Conservation (phyloP, 2,797 vertebrate genomes). For the Enteromius mattozi region DNA sequence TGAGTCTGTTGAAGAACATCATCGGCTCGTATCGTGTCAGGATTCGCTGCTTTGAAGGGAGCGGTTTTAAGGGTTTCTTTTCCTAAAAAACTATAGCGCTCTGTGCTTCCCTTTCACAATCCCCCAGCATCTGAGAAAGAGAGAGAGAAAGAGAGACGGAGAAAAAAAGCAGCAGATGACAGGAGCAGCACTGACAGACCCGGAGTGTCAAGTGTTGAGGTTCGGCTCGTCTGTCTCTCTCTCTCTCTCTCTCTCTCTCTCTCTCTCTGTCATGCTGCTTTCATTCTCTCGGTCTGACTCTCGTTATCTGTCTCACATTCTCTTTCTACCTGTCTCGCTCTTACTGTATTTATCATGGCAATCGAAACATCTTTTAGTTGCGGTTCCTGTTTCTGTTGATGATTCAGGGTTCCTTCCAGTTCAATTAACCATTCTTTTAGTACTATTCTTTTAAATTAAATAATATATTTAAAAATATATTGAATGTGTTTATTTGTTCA, state of each 20-base stretch:
- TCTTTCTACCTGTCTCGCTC: background rate
- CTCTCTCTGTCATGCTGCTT: background rate
- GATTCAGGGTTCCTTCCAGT: background rate
- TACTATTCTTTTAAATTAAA: background rate
- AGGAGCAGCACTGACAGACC: constrained; percentile 38
- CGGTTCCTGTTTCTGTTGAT: background rate
- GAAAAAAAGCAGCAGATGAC: constrained; percentile 38
- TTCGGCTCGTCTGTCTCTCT: constrained; percentile 45
- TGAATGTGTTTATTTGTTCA: background rate
- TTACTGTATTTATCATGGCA: background rate
- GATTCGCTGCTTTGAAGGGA: constrained; percentile 38
- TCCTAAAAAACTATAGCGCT: constrained; percentile 36
- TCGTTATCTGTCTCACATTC: background rate
- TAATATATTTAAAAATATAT: background rate
- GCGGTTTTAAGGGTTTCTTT: constrained; percentile 35
- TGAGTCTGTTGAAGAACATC: constrained; percentile 28
- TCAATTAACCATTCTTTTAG: background rate
- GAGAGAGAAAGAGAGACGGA: constrained; percentile 34
- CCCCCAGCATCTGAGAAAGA: constrained; percentile 25
- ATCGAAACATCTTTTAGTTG: background rate
- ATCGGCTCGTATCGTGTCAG: constrained; percentile 23
- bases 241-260: constrained; percentile 37
- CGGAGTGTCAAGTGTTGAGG: constrained; percentile 42
- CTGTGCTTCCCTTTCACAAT: constrained; percentile 40
- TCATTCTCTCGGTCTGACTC: constrained; percentile 24